Evolutionary conservation across 1,140 invertebrate species (phyloP), one percentile per base, ranked within the genome.

Genomic region (Cataglyphis hispanica): DNA sequence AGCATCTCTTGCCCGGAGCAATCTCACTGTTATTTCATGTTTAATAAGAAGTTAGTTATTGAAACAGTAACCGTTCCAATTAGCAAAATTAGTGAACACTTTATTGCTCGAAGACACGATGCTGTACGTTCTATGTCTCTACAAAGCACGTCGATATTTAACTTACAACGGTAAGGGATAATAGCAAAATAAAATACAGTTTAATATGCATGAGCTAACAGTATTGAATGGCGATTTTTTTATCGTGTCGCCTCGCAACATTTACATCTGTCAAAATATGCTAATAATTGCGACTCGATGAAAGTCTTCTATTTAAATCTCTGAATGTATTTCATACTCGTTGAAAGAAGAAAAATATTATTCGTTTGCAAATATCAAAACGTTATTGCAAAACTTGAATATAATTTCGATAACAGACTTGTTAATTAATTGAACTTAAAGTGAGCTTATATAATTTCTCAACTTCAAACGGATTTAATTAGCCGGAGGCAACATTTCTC

Each of bases 1-100:
- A 43, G 25, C 0, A 22, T 58, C 53, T 40, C 6, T 16, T 8
- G 19, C 40, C 60, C 1, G n/a, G 7, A 72, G 25, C 25, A 27
- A 74, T 60, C 74, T 13, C 11, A 50, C 19, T n/a, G 37, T 70
- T 70, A 58, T 60, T 60, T 58, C 37, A n/a, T 6, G 40, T 46
- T 72, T 83, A 60, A 69, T 56, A 31, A 5, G 5, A 60, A 74
- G 53, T 66, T 83, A 31, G 53, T 83, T 83, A 74, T 74, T 83
- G 67, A 83, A 83, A 83, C 67, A 83, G 37, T 27, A 19, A 60
- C 67, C 50, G 37, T 13, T 34, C 19, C 46, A 83, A 83, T 74
- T 83, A 74, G 56, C 13, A 72, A 61, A 72, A 83, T 83, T 74
- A 74, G 46, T 70, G 46, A 56, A 80, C 13, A 66, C 78, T 81